Conservation (phyloP, 1,140 invertebrate species). For the Drosophila tani region DNA sequence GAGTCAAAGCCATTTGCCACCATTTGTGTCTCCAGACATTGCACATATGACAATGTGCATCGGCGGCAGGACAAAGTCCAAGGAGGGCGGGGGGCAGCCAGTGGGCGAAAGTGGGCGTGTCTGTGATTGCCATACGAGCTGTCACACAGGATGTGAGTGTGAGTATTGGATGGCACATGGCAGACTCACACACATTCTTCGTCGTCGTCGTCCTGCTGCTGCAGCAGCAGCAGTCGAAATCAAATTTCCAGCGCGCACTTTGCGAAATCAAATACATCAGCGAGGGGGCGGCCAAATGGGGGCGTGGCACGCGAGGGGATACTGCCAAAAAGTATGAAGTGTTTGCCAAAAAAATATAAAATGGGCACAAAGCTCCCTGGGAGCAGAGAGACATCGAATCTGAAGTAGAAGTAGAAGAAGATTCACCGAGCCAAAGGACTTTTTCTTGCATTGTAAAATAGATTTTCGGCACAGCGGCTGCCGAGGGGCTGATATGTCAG, state of each 20-base stretch:
- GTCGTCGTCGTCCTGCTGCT: slow-evolving; percentile 13
- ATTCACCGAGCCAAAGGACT: slow-evolving; percentile 61
- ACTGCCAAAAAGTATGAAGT: slow-evolving; percentile 66
- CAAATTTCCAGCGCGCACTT: slow-evolving; percentile 79
- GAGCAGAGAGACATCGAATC: slow-evolving; percentile 35
- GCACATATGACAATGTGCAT: slow-evolving; percentile 51
- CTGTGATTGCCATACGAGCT: slow-evolving; percentile 56
- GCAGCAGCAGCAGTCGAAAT: slow-evolving; percentile 54
- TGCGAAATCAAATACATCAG: slow-evolving; percentile 76
- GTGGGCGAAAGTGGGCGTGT: slow-evolving; percentile 30
- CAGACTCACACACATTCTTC: slow-evolving; percentile 19
- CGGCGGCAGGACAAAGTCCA: slow-evolving; percentile 47
- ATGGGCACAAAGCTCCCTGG: slow-evolving; percentile 59
- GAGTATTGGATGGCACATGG: slow-evolving; percentile 27
- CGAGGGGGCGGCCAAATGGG: slow-evolving; percentile 8
- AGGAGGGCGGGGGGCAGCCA: background rate
- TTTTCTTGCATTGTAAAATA: slow-evolving; percentile 76
- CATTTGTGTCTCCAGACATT: slow-evolving; percentile 53
- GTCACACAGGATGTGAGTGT: slow-evolving; percentile 53
- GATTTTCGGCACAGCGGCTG: slow-evolving; percentile 29
- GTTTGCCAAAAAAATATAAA: slow-evolving; percentile 75
- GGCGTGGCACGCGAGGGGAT: slow-evolving; percentile 4
- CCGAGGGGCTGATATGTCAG: slow-evolving; percentile 18
- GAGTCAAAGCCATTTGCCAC: slow-evolving; percentile 52
- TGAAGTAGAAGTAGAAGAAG: slow-evolving; percentile 40